A percentile compares a stretch with the other conserved stretches of the same genome.
These are phyloP conservation scores for Sinopyrophorus schimmeli DNA, from an alignment of 2,888 invertebrate species.

Conservation along the genomic window DNA sequence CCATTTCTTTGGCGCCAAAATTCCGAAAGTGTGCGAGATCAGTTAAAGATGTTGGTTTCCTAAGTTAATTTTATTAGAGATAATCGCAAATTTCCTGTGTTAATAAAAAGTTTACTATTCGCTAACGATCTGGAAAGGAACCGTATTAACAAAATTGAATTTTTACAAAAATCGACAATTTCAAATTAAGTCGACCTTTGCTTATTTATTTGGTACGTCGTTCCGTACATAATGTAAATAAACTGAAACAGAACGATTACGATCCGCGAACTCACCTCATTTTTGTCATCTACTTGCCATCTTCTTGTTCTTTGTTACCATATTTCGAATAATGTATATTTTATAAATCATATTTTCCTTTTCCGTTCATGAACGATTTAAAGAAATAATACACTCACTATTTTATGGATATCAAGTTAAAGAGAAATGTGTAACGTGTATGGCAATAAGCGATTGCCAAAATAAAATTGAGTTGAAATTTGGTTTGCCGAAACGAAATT, in stretches of 20 bases:
- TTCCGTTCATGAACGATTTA: slow-evolving; percentile 45
- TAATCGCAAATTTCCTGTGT: slow-evolving; percentile 51
- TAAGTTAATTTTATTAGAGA: slow-evolving; percentile 46
- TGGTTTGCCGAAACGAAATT: slow-evolving; percentile 11
- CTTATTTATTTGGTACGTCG: too few relatives aligned
- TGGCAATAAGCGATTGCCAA: not conserved
- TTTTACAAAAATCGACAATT: too few relatives aligned
- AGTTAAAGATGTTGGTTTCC: slow-evolving; percentile 38
- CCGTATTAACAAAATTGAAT: slow-evolving; percentile 19
- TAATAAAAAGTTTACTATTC: slow-evolving; percentile 19
- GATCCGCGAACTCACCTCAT: slow-evolving; percentile 43
- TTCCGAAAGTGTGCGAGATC: slow-evolving; percentile 35
- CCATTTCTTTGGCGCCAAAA: slow-evolving; percentile 40
- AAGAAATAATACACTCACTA: too few relatives aligned
- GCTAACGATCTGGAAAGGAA: slow-evolving; percentile 20
- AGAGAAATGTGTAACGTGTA: not conserved
- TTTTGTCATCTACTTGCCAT: slow-evolving; percentile 54
- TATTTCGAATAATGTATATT: slow-evolving; percentile 39
- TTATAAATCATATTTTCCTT: slow-evolving; percentile 46
- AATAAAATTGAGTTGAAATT: slow-evolving; percentile 1
- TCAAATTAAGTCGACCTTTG: too few relatives aligned
- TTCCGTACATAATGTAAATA: too few relatives aligned
- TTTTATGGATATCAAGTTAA: too few relatives aligned
- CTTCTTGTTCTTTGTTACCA: slow-evolving; percentile 44
- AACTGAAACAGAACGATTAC: slow-evolving; percentile 4